These are phyloP conservation scores for Agrochola macilenta DNA, from an alignment of 2,888 invertebrate genomes.

Conservation along the genomic window DNA sequence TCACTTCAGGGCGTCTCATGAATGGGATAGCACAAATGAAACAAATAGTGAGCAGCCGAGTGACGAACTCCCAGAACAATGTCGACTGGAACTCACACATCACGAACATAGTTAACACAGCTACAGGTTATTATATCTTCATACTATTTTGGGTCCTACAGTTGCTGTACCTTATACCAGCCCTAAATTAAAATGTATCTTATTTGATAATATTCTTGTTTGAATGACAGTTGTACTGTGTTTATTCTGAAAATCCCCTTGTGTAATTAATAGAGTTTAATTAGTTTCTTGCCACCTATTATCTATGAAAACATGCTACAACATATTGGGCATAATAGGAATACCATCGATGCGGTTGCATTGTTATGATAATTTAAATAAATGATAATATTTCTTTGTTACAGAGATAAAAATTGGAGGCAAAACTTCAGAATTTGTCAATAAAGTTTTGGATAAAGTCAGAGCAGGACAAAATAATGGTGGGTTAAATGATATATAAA, in stretches of 20 bases:
- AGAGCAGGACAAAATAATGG: constrained; percentile 94
- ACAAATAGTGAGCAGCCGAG: constrained; percentile 93
- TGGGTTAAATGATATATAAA: constrained; percentile 93
- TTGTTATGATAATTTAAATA: constrained; percentile 14
- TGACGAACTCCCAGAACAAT: constrained; percentile 89
- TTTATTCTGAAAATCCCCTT: neutral
- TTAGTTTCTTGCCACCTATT: neutral
- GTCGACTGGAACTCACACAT: constrained; percentile 93
- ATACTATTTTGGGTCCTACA: neutral
- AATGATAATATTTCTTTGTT: constrained; percentile 71
- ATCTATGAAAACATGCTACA: neutral
- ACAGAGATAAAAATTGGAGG: constrained; percentile 97
- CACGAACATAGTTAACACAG: constrained; percentile 92
- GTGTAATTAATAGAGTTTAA: neutral
- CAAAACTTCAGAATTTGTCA: constrained; percentile 98
- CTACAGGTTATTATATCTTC: constrained; percentile 91
- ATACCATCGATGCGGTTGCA: neutral
- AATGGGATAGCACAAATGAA: constrained; percentile 95
- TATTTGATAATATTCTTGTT: neutral
- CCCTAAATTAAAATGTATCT: neutral
- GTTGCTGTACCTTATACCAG: neutral
- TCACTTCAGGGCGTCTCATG: constrained; percentile 93
- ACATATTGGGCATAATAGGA: neutral
- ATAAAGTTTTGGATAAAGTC: constrained; percentile 96
- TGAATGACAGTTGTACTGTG: neutral